Base-by-base conservation (phyloP, 1,140 invertebrate species). In the Cydia strobilella region DNA sequence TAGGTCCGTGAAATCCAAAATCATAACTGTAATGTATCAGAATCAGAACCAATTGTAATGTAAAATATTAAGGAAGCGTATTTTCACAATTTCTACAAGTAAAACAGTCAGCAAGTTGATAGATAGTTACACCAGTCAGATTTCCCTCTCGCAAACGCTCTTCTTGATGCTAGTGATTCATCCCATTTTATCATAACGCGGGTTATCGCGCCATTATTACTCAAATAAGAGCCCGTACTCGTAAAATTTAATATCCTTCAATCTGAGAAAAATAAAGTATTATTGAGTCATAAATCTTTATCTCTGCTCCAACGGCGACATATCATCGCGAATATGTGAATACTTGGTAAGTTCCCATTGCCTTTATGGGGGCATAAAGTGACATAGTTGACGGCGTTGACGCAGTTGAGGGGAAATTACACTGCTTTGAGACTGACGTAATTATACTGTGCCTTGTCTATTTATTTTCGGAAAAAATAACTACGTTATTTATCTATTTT, bases 241-340 rank as follows among this genome's bases (percentile, higher is more conserved):
- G 81, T 89, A 89, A 89, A 89, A 82, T 75, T 81, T 82, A 81
- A 87, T 78, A 86, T 86, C 85, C 84, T 81, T 78, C 81, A 89
- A 89, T 87, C 87, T 85, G 80, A 82, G 86, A 86, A 84, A 87
- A 89, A 90, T 85, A 87, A 87, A 90, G 84, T 86, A 86, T 89
- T 90, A 90, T 90, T 87, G 87, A 85, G 80, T 81, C 79, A 83
- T 89, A 89, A 90, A 89, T 88, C 86, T 86, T 89, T 89, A 88
- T 89, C 83, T 76, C 78, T 79, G 77, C 80, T 83, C 80, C 77
- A 65, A 79, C 59, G 78, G 63, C 75, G 72, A 76, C 79, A 81
- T 83, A 78, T 79, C 75, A 66, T 75, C 74, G 77, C 66, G 79
- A 82, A 82, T 84, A 84, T 84, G 85, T 84, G 84, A 90, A 88